Evolutionary conservation across 2,888 invertebrate species (phyloP).

Genomic region (Spialia ferax): DNA sequence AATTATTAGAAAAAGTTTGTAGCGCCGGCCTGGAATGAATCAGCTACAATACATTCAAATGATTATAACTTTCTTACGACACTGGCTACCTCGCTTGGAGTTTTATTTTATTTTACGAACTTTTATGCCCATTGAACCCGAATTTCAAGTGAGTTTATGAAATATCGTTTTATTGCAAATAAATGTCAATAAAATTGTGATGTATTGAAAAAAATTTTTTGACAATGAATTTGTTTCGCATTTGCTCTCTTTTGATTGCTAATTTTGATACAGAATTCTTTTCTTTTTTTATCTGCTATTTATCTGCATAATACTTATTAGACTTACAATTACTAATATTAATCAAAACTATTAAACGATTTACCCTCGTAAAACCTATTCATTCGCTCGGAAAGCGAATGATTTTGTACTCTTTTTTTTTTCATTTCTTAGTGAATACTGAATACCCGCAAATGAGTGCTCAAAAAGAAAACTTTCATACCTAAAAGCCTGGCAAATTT

Average conservation of each 20-base stretch:
- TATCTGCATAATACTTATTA: no score
- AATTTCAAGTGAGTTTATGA: not conserved
- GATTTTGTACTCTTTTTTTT: not conserved
- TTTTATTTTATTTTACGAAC: not conserved
- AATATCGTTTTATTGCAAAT: not conserved
- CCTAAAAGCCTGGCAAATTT: not conserved
- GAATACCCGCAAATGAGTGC: not conserved
- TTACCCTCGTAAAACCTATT: no score
- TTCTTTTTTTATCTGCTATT: no score
- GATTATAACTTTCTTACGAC: constrained; percentile 13
- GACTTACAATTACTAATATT: no score
- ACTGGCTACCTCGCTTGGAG: not conserved
- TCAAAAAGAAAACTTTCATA: not conserved
- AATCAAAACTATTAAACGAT: no score
- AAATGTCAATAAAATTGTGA: not conserved
- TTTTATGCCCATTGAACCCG: not conserved
- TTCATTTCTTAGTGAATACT: not conserved
- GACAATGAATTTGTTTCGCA: not conserved
- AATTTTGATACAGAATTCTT: no score
- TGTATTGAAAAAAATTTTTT: not conserved
- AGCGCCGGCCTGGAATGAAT: constrained; percentile 9
- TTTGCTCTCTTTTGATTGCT: no score
- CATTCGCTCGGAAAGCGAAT: no score
- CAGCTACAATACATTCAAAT: constrained; percentile 22
- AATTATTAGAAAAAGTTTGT: constrained; percentile 15